Conservation (phyloP, 2,797 vertebrate species). For the Squalus acanthias region DNA sequence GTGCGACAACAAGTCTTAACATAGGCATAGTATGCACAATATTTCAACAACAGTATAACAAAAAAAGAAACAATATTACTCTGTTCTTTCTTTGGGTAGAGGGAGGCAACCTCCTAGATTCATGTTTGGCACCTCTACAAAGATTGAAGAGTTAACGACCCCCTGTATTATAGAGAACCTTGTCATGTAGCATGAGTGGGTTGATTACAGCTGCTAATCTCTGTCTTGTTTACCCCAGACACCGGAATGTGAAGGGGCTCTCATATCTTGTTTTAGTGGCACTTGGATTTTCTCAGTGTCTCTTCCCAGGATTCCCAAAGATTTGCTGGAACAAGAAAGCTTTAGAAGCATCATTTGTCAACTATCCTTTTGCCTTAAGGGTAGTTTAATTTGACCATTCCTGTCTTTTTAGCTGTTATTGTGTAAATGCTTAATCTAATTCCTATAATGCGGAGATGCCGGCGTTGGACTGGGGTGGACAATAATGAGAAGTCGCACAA, state of each 20-base stretch:
- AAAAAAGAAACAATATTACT: not conserved
- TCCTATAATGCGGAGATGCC: not conserved
- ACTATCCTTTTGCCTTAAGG: not conserved
- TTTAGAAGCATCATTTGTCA: too few species aligned
- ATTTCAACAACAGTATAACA: not conserved
- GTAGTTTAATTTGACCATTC: not conserved
- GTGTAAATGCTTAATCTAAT: not conserved
- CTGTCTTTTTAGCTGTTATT: not conserved
- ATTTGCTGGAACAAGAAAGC: not conserved
- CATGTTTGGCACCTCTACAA: not conserved
- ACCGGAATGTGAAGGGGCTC: not conserved
- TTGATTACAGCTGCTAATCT: not conserved
- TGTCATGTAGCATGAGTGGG: not conserved
- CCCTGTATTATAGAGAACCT: not conserved
- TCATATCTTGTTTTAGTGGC: not conserved
- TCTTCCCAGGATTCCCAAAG: not conserved
- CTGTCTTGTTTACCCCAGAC: not conserved
- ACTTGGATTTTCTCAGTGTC: not conserved
- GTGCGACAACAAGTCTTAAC: not conserved
- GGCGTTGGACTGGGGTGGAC: too few species aligned
- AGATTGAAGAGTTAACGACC: not conserved
- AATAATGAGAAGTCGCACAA: too few species aligned
- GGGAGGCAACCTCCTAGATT: not conserved
- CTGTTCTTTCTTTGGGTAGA: not conserved
- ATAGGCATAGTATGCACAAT: not conserved